Conservation (phyloP, 2,888 invertebrate species). For the Fabriciana adippe region DNA sequence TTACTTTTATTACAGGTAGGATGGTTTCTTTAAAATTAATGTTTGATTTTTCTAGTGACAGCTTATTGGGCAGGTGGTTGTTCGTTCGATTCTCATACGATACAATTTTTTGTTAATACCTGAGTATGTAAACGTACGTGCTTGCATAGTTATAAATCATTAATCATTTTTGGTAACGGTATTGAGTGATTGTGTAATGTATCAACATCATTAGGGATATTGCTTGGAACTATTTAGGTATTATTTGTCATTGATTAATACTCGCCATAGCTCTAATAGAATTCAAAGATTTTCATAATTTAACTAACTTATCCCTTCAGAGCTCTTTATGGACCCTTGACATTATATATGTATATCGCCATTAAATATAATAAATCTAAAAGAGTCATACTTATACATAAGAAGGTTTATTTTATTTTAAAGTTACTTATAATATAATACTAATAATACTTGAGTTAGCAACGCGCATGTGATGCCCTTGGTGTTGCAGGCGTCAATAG, state of each 20-base stretch:
- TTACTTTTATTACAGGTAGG: slow-evolving; percentile 91
- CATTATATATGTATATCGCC: too few species aligned
- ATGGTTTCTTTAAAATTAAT: slow-evolving; percentile 5
- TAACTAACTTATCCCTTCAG: too few species aligned
- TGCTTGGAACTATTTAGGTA: background rate
- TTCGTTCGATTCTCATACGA: slow-evolving; percentile 2
- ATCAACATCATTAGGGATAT: slow-evolving; percentile 1
- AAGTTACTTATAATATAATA: too few species aligned
- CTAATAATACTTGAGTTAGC: too few species aligned
- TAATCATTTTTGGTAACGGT: background rate
- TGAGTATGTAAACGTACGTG: background rate
- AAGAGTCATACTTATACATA: too few species aligned
- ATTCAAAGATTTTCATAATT: background rate
- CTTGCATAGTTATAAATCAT: background rate
- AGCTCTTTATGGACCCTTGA: too few species aligned
- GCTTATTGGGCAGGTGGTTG: background rate
- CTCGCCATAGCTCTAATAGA: background rate
- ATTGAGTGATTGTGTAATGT: slow-evolving; percentile 3
- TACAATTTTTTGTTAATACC: too few species aligned
- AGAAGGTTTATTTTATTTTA: too few species aligned
- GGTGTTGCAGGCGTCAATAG: too few species aligned
- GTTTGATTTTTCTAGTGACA: background rate
- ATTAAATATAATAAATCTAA: too few species aligned
- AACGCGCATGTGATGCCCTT: too few species aligned
- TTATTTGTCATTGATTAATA: background rate